Conservation (phyloP, 2,113 vertebrate species). For the Anhinga rufa region DNA sequence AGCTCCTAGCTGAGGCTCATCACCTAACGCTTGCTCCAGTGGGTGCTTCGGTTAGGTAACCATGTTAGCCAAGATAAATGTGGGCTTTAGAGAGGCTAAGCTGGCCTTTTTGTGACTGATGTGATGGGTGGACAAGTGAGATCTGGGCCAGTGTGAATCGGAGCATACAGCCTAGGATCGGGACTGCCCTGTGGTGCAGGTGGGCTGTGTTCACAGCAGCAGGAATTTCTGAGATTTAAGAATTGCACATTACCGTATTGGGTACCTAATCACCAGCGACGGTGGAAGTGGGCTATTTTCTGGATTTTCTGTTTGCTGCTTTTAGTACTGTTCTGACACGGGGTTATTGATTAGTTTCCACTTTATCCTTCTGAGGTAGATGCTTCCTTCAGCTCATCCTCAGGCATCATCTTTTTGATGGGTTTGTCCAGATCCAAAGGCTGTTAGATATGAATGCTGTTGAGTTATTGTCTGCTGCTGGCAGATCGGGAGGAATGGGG, state of each 20-base stretch:
- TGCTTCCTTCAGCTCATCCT: background rate
- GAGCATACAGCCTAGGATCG: fast-evolving
- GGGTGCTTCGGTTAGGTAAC: background rate
- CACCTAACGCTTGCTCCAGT: fast-evolving
- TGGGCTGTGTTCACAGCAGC: background rate
- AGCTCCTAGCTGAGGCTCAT: background rate
- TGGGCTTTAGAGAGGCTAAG: background rate
- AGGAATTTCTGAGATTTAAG: fast-evolving
- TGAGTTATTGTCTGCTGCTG: fast-evolving
- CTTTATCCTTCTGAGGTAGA: background rate
- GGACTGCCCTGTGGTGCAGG: fast-evolving
- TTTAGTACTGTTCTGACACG: background rate
- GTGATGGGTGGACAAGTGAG: background rate
- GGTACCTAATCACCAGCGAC: background rate
- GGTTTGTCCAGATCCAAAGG: no score
- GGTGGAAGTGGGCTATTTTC: background rate
- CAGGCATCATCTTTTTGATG: background rate
- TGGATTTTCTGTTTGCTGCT: background rate
- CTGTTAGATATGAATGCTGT: background rate
- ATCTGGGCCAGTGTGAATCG: background rate
- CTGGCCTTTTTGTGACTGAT: fast-evolving
- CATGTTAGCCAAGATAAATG: fast-evolving
- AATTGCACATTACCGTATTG: background rate
- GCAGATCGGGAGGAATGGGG: no score
- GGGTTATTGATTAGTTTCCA: background rate